These are phyloP conservation scores for Nebria ingens DNA, from an alignment of 1,140 invertebrate genomes.

Conservation along the genomic window DNA sequence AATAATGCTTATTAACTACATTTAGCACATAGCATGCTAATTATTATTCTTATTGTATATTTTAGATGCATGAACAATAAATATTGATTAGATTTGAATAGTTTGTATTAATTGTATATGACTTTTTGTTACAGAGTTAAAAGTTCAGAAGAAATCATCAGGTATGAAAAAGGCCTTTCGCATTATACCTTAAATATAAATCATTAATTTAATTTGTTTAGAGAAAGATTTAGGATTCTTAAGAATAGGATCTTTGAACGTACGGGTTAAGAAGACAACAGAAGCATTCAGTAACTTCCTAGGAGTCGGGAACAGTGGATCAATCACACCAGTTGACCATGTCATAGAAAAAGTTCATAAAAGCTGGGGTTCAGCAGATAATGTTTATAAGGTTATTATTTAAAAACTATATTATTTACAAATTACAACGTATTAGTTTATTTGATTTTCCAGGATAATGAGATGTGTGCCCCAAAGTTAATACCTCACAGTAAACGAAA, in stretches of 20 bases:
- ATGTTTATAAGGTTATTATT: conserved; percentile 52
- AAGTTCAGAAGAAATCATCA: conserved; percentile 59
- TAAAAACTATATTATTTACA: conserved; percentile 1
- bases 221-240: conserved; percentile 81
- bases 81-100: no score
- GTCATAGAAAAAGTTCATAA: conserved; percentile 55
- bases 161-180: conserved; percentile 45
- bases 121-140: conserved; percentile 60
- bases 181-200: no score
- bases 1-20: no score
- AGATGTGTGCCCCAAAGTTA: conserved; percentile 62
- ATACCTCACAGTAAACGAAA: conserved; percentile 50
- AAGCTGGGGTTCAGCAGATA: conserved; percentile 79
- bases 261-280: conserved; percentile 81
- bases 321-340: conserved; percentile 24
- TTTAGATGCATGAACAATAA: no score
- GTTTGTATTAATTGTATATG: no score
- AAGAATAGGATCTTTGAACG: conserved; percentile 82
- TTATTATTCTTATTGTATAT: no score
- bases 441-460: conserved; percentile 37
- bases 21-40: no score
- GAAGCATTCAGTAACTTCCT: conserved; percentile 82
- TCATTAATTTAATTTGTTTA: no score
- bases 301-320: conserved; percentile 53
- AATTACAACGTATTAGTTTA: no score